Evolutionary conservation across 2,888 invertebrate species (phyloP).

Genomic region (Saturnia japonica): DNA sequence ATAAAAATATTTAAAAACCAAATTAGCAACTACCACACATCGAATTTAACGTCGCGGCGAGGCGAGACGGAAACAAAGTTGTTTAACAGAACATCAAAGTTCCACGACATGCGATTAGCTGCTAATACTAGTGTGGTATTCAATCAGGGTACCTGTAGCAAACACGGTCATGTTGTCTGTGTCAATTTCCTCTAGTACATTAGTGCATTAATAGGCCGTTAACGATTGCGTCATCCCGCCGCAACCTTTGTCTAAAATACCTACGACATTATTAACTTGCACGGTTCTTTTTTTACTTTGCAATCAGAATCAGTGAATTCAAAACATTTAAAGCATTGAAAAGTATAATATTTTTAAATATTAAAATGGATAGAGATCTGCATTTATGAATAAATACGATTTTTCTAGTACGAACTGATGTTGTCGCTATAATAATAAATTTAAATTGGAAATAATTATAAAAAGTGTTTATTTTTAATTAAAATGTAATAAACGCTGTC

Average conservation of each 20-base stretch:
- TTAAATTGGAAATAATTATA: neutral
- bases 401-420: neutral
- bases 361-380: neutral
- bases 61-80: conserved; percentile 1
- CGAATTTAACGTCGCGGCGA: neutral
- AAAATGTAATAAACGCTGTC: too few species aligned
- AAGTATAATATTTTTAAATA: neutral
- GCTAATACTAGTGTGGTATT: conserved; percentile 6
- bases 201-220: conserved; percentile 17
- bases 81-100: neutral
- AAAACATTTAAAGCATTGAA: neutral
- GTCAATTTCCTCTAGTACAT: conserved; percentile 16
- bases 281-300: neutral
- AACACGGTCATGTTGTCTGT: conserved; percentile 19
- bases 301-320: neutral
- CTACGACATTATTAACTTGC: conserved; percentile 6
- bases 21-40: neutral
- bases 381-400: neutral
- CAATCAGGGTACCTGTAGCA: conserved; percentile 17
- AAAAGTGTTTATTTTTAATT: neutral
- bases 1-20: too few species aligned
- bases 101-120: conserved; percentile 3
- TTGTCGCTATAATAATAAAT: neutral
- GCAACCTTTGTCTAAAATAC: neutral
- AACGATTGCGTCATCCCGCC: conserved; percentile 12